Base-by-base conservation (phyloP, 1,140 invertebrate genomes). In the Heliconius eleuchia region DNA sequence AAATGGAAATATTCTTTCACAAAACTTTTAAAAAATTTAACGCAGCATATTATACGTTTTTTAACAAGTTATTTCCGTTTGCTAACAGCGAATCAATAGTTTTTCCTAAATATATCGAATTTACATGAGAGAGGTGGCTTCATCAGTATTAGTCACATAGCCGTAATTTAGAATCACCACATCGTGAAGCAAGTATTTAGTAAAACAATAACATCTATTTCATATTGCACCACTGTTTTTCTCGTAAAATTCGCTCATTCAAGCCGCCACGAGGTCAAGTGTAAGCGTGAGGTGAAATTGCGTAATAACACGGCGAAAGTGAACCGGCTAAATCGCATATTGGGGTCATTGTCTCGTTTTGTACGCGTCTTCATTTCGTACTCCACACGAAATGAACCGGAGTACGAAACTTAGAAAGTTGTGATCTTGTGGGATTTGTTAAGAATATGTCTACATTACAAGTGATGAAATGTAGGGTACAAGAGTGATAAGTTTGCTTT, bases 211-310 rank as follows among this genome's bases (percentile, higher is more conserved):
- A 66, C 60, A 13, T 74, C 80, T 81, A 81, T 75, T 78, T 37
- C 74, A n/a, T 72, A 77, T 76, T 77, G 71, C 79, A 60, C 70
- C 75, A 77, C 72, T 30, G 57, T 66, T 73, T 78, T 78, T 73
- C 74, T 50, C 79, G 42, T 77, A 57, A 77, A 78, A 55, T 37
- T 71, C 57, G 37, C 76, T 75, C 73, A 81, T 75, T 77, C 57
- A 81, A 78, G 60, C 46, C 72, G 37, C 34, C 71, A 37, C 78
- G 89, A 85, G 91, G 91, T 92, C 91, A 93, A 92, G 91, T 92
- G 91, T 91, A 92, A 90, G 90, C 87, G 82, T 88, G 88, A 92
- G 86, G 88, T 89, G 87, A 87, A 84, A 87, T 93, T 92, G 89
- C 89, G 89, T 86, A 91, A 94, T 82, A 78, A 74, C 76, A 79